Base-by-base conservation (phyloP, 2,888 invertebrate genomes). In the Drosophila rellima region DNA sequence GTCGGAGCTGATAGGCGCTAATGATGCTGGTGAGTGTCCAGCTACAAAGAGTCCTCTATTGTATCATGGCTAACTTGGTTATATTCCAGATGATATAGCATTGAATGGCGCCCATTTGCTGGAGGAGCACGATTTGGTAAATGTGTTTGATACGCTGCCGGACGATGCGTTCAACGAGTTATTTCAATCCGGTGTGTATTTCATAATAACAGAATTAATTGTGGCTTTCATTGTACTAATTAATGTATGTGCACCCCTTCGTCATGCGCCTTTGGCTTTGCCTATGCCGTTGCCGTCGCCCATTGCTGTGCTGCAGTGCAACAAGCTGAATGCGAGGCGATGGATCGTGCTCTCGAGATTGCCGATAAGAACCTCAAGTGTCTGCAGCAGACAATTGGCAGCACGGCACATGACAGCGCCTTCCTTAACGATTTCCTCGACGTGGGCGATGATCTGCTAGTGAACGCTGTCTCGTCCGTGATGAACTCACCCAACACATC, bases 121-220 rank as follows among this genome's bases (percentile, higher is more conserved):
- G 73, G 96, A 96, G 85, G 95, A 95, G 88, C 95, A 95, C 71
- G 96, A 96, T 90, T 94, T 97, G 85, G 96, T 95, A 70, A 96
- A 95, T 89, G 96, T 96, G 70, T 94, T 96, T 68, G 96, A 95
- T 92, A 95, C 95, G 88, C 94, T 96, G 88, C 96, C 96, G 72
- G 95, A 96, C 69, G 96, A 96, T 91, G 96, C 96, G 89, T 96
- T 97, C 92, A 96, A 95, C 91, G 97, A 97, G 91, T 94, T 97
- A 57, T 96, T 84, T 96, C 92, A 94, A 95, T 90, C 94, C 95
- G 90, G 96, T 84, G 89, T 88, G 83, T 84, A 84, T 84, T 71
- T 83, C 61, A 73, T 75, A 56, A 79, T 70, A 78, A 74, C 65
- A 59, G 68, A 82, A 63, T 75, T 72, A 80, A 69, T 77, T 86